phyloP scores from a whole-genome alignment of 2,888 invertebrate species.

The Ophion ventricosus region DNA sequence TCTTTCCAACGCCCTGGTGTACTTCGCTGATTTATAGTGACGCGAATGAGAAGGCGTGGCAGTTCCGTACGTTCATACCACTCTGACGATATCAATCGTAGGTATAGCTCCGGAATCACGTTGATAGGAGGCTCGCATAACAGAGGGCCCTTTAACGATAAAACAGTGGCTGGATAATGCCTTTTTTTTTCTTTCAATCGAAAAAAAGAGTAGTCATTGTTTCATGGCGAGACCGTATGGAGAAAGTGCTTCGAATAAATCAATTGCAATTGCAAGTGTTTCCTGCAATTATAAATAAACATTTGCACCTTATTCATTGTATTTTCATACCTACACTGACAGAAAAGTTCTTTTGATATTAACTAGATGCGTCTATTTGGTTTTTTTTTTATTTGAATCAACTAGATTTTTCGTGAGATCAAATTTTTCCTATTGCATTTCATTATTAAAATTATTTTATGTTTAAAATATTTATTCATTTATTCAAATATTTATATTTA shows the following conservation, averaged over 20 bases:
- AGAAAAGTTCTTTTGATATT: no score
- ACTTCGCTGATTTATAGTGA: constrained; percentile 65
- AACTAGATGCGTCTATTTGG: no score
- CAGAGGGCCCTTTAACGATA: background rate
- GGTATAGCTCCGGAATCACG: background rate
- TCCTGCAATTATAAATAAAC: no score
- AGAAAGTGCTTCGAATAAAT: no score
- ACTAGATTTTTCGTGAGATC: no score
- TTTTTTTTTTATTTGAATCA: no score
- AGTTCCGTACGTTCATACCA: constrained; percentile 24
- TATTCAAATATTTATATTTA: no score
- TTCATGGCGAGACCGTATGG: background rate
- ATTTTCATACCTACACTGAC: no score
- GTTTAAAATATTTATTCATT: no score
- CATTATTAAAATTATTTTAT: no score
- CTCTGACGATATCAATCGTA: constrained; percentile 35
- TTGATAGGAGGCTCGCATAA: background rate
- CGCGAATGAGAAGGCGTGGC: constrained; percentile 67
- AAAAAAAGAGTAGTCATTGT: background rate
- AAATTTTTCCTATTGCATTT: no score
- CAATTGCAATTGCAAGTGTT: background rate
- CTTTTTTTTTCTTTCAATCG: background rate
- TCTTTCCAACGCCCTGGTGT: constrained; percentile 54
- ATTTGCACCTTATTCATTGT: no score
- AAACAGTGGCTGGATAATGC: background rate